These are phyloP conservation scores for Poecilus cupreus DNA, from an alignment of 2,888 invertebrate genomes.

Conservation along the genomic window DNA sequence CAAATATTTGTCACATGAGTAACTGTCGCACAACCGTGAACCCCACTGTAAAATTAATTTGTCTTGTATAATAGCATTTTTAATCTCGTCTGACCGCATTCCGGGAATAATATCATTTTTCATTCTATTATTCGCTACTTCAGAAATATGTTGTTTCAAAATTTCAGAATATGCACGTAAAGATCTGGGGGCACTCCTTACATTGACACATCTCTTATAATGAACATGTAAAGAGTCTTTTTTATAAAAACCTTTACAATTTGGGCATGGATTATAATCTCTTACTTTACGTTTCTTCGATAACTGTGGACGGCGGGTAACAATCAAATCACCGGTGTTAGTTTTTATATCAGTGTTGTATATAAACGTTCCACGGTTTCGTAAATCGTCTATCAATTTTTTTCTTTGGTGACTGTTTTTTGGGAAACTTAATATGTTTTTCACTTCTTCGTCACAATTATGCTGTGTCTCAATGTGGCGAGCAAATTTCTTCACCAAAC, in stretches of 20 bases:
- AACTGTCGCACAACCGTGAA: neutral
- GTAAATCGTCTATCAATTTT: neutral
- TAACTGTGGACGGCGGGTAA: neutral
- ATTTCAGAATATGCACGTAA: neutral
- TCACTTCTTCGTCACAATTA: neutral
- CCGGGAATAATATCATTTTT: neutral
- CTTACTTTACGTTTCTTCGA: neutral
- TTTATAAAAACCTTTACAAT: neutral
- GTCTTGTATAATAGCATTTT: neutral
- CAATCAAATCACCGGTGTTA: neutral
- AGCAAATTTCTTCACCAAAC: neutral
- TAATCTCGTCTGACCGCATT: neutral
- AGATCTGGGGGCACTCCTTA: neutral
- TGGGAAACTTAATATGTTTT: neutral
- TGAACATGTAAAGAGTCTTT: neutral
- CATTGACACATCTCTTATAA: neutral
- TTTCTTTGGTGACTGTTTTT: neutral
- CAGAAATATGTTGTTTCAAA: neutral
- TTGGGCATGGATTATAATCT: neutral
- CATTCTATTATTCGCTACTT: neutral
- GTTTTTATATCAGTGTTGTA: neutral
- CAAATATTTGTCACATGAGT: neutral
- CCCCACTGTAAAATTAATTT: neutral
- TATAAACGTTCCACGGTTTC: neutral
- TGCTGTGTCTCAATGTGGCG: neutral